phyloP scores from a whole-genome alignment of 2,888 invertebrate species.

The Hyposoter dolosus region DNA sequence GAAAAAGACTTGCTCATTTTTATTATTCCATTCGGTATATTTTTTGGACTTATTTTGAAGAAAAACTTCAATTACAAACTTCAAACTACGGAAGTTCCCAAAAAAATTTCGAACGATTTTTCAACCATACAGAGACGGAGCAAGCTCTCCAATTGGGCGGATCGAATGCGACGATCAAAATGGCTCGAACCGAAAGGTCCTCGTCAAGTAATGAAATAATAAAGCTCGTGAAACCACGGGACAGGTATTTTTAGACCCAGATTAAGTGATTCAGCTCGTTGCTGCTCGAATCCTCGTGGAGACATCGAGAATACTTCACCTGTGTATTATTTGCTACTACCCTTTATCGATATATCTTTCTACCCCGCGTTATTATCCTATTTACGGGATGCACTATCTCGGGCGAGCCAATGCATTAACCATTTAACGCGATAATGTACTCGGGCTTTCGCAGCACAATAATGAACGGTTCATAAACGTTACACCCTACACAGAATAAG shows the following conservation, averaged over 20 bases:
- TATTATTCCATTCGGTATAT: too few relatives aligned
- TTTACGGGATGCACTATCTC: conserved; percentile 22
- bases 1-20: too few relatives aligned
- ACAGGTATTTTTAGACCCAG: background rate
- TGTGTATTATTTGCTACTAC: conserved; percentile 8
- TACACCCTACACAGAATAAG: conserved; percentile 21
- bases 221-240: background rate
- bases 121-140: background rate
- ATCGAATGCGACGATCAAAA: background rate
- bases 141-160: background rate
- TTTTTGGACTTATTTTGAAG: too few relatives aligned
- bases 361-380: conserved; percentile 12
- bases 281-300: background rate
- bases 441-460: conserved; percentile 7
- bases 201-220: background rate
- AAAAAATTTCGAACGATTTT: background rate
- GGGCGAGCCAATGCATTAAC: conserved; percentile 35
- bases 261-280: conserved; percentile 13
- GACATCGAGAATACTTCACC: conserved; percentile 23
- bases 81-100: background rate
- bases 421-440: conserved; percentile 36
- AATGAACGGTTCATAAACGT: conserved; percentile 32
- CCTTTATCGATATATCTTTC: conserved; percentile 5
- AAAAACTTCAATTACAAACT: too few relatives aligned
- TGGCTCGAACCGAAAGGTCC: background rate